A percentile compares a stretch with the other conserved stretches of the same genome.
Evolutionary conservation across 2,797 vertebrate genomes (phyloP).

Genomic region (Onychomys arenicola): DNA sequence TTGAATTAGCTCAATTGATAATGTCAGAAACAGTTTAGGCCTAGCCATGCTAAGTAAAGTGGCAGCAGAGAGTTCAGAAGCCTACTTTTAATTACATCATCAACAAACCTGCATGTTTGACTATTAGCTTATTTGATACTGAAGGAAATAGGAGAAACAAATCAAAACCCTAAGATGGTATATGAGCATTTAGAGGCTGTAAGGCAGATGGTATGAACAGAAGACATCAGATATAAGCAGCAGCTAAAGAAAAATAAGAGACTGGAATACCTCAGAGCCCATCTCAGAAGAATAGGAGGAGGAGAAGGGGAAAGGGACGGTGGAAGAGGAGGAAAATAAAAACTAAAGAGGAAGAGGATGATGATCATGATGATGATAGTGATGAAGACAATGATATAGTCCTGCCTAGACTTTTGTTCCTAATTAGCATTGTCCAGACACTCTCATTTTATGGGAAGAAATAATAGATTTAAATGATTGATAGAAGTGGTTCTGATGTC

Average conservation of each 20-base stretch:
- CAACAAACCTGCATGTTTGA: not conserved
- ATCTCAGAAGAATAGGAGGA: not conserved
- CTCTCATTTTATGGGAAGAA: not conserved
- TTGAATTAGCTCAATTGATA: not conserved
- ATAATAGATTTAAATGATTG: not conserved
- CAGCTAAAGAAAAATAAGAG: not conserved
- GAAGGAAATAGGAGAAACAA: not conserved
- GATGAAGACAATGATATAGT: not conserved
- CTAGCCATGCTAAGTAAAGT: not conserved
- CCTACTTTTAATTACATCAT: not conserved
- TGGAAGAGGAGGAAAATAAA: no score
- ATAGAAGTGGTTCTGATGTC: not conserved
- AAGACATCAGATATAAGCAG: not conserved
- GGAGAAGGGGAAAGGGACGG: not conserved
- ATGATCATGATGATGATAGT: not conserved
- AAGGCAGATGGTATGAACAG: not conserved
- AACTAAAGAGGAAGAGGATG: not conserved
- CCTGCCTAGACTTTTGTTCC: not conserved
- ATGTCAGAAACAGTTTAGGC: not conserved
- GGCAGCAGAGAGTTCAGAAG: not conserved
- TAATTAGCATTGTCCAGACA: not conserved
- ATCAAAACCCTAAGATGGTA: not conserved
- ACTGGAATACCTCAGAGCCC: not conserved
- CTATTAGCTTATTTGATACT: not conserved
- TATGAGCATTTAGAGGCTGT: not conserved